Conservation (phyloP, 1,140 invertebrate genomes). For the Listronotus oregonensis region DNA sequence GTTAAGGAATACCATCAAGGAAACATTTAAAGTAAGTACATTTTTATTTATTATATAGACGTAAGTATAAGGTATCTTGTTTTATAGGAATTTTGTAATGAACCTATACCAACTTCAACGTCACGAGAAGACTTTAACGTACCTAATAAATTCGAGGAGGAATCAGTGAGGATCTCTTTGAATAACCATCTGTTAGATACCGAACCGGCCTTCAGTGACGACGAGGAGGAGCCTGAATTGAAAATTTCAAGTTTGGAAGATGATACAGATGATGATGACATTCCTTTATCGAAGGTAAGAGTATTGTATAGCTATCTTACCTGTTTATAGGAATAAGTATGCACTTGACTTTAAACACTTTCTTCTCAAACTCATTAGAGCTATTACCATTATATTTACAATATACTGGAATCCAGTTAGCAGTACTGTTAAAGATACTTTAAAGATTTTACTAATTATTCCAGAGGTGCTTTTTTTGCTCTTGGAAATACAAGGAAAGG, state of each 20-base stretch:
- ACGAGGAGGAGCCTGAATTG: conserved; percentile 69
- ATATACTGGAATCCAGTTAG: too few relatives aligned
- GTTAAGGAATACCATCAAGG: conserved; percentile 80
- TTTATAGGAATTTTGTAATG: conserved; percentile 52
- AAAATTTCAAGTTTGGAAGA: conserved; percentile 63
- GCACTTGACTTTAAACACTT: background rate
- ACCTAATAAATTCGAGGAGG: conserved; percentile 64
- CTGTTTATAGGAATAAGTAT: conserved; percentile 10
- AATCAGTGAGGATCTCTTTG: conserved; percentile 51
- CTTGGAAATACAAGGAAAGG: too few relatives aligned
- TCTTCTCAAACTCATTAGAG: background rate
- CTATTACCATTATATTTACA: too few relatives aligned
- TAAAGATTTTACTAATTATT: too few relatives aligned
- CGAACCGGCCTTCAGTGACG: conserved; percentile 81
- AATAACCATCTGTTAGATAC: conserved; percentile 56
- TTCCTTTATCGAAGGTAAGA: conserved; percentile 72
- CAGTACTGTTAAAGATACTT: too few relatives aligned
- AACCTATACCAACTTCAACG: conserved; percentile 71
- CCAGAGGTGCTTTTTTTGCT: too few relatives aligned
- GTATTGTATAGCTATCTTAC: conserved; percentile 34
- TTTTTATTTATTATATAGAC: too few relatives aligned
- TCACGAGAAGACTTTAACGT: conserved; percentile 58
- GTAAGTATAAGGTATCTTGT: background rate
- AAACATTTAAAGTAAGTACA: conserved; percentile 72
- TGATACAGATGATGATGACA: conserved; percentile 87